Base-by-base conservation (phyloP, 2,888 invertebrate genomes). In the Psococerastis gibbosa region DNA sequence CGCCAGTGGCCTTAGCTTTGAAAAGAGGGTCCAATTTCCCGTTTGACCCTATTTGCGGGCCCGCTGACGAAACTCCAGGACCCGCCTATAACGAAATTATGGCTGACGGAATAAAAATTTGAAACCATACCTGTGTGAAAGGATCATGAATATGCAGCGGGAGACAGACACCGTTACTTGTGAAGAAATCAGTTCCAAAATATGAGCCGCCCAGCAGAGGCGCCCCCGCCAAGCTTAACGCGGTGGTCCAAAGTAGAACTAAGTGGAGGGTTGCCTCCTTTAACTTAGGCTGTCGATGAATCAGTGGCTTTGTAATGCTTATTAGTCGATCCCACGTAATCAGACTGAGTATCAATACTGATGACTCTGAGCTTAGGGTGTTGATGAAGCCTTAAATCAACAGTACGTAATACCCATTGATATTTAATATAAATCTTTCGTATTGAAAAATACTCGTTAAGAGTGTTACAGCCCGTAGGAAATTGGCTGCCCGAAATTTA, bases 241-340 rank as follows among this genome's bases (percentile, higher is more conserved):
- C 67, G 16, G 65, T 46, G 34, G 60, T 54, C 71, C 72, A 73
- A 6, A 70, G 55, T n/a, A 60, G 47, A 9, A 60, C 44, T 32
- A 70, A 59, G 2, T 67, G 65, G 17, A 65, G 46, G n/a, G 60
- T 55, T 15, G 71, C 70, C 3, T 65, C 62, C 43, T 55, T n/a
- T 42, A 55, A 47, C 16, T 60, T 60, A 5, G 62, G 60, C 49
- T 62, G 62, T 50, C 63, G 60, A 42, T 63, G 54, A 2, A 61
- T 64, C 42, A 73, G 57, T 11, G 73, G 71, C 48, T 68, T 62
- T n/a, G 69, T 67, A 20, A 75, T 70, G 2, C 70, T 70, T 48
- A 71, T 62, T 50, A 72, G 66, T 11, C 74, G 64, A 54, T 75
- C 74, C 60, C 70, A 65, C 1, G 74, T 74, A 44, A 75, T 71